Evolutionary conservation across 2,888 invertebrate genomes (phyloP).

Genomic region (Lasioglossum pauxillum): DNA sequence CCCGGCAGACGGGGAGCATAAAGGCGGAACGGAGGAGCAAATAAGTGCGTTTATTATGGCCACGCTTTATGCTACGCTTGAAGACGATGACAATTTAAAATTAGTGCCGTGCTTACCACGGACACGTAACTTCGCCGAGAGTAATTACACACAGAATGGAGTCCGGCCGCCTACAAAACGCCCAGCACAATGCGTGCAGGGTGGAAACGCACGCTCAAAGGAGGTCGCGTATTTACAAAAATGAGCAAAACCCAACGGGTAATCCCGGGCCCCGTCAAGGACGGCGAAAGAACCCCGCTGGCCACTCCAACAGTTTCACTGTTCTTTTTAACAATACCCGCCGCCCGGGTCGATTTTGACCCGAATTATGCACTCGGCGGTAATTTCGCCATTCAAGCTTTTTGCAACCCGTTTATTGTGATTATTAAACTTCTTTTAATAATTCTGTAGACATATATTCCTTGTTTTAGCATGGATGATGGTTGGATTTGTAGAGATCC

Average conservation of each 20-base stretch:
- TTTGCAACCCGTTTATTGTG: not conserved
- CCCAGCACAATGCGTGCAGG: not conserved
- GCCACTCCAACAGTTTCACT: not conserved
- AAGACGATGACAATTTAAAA: slow-evolving; percentile 58
- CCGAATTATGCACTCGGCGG: not conserved
- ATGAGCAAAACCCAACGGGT: not conserved
- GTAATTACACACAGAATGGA: slow-evolving; percentile 43
- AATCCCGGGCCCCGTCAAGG: not conserved
- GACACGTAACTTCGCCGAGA: slow-evolving; percentile 39
- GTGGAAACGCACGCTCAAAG: slow-evolving; percentile 11
- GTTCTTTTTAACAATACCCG: not conserved
- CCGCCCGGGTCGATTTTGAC: not conserved
- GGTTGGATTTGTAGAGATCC: not conserved
- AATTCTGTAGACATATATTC: not conserved
- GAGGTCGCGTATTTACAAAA: slow-evolving; percentile 13
- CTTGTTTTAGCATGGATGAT: not conserved
- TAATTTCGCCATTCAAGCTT: not conserved
- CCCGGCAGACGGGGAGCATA: slow-evolving; percentile 8
- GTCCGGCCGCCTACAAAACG: slow-evolving; percentile 15
- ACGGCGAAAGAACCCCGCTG: not conserved
- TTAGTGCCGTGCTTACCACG: slow-evolving; percentile 26
- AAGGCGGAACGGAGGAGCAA: slow-evolving; percentile 37
- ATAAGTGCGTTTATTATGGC: slow-evolving; percentile 55
- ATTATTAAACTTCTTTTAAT: not conserved
- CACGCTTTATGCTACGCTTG: slow-evolving; percentile 27